Evolutionary conservation across 2,113 vertebrate genomes (phyloP).

Genomic region (Hyla sarda): DNA sequence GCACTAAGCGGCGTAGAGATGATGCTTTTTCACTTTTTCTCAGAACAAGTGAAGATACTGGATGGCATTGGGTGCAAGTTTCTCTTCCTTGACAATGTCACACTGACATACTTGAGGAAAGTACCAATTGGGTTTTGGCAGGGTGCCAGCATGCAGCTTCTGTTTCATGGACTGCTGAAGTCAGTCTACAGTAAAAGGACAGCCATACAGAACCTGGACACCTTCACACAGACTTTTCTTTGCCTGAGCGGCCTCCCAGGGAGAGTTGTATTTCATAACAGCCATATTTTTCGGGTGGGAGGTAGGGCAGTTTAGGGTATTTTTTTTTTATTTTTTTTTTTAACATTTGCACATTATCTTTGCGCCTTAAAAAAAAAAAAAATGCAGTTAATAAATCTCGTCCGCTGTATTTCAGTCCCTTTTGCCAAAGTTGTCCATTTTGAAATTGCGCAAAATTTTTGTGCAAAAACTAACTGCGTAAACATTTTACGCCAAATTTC

Average conservation of each 20-base stretch:
- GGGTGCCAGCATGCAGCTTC: slow-evolving; percentile 56
- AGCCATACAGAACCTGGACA: slow-evolving; percentile 65
- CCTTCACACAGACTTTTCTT: slow-evolving; percentile 88
- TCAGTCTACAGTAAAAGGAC: slow-evolving; percentile 71
- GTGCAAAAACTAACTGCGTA: no score
- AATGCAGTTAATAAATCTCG: no score
- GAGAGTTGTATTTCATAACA: slow-evolving; percentile 79
- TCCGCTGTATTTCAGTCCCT: no score
- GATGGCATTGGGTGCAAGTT: not conserved
- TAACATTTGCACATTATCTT: no score
- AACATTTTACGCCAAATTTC: no score
- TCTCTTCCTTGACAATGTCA: not conserved
- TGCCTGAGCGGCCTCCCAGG: slow-evolving; percentile 85
- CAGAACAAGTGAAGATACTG: slow-evolving; percentile 71
- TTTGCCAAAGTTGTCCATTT: no score
- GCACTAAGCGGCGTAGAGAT: no score
- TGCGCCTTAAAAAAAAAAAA: no score
- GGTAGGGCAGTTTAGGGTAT: no score
- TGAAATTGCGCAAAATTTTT: no score
- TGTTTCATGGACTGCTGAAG: slow-evolving; percentile 70
- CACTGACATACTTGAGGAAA: no score
- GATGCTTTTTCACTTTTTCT: slow-evolving; percentile 10
- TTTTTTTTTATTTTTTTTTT: no score
- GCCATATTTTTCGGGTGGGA: slow-evolving; percentile 68
- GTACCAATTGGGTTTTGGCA: not conserved